A percentile compares a stretch with the other conserved stretches of the same genome.
phyloP scores from a whole-genome alignment of 92 coral and sea anemone genomes.

The Metridium senile region DNA sequence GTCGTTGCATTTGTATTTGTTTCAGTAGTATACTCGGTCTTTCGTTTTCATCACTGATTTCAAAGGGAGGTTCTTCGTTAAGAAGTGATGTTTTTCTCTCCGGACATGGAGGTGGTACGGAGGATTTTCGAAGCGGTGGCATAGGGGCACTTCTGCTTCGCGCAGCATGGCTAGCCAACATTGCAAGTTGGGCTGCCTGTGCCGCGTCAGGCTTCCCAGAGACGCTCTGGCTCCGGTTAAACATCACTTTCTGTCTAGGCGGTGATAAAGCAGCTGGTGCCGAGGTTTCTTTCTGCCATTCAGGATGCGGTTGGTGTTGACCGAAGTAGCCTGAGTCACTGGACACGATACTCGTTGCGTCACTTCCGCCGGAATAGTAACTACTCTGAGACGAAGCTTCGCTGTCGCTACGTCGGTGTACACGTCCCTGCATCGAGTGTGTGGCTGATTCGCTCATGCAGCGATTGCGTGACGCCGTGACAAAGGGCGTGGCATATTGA shows the following conservation, averaged over 20 bases:
- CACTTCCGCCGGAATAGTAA: conserved; percentile 81
- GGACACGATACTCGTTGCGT: conserved; percentile 58
- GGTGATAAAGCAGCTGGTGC: conserved; percentile 62
- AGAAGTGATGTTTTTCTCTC: conserved; percentile 43
- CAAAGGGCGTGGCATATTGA: conserved; percentile 87
- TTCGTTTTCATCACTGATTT: conserved; percentile 19
- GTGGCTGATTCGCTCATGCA: conserved; percentile 81
- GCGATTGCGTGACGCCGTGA: conserved; percentile 58
- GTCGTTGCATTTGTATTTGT: conserved; percentile 81
- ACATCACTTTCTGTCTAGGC: conserved; percentile 51
- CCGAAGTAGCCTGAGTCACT: conserved; percentile 93
- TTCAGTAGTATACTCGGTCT: conserved; percentile 50
- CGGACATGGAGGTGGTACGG: conserved; percentile 75
- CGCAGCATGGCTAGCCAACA: conserved; percentile 88
- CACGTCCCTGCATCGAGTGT: conserved; percentile 43
- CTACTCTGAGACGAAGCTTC: conserved; percentile 85
- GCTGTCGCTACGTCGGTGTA: conserved; percentile 72
- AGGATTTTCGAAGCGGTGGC: conserved; percentile 87
- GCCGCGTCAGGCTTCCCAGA: conserved; percentile 86
- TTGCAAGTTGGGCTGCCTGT: conserved; percentile 83
- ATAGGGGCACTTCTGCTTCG: conserved; percentile 90
- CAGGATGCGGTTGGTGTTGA: conserved; percentile 66
- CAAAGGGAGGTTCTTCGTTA: conserved; percentile 20
- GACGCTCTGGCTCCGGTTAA: conserved; percentile 79
- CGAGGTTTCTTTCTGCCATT: conserved; percentile 68